phyloP scores from a whole-genome alignment of 2,113 vertebrate genomes.

The Urocolius indicus region DNA sequence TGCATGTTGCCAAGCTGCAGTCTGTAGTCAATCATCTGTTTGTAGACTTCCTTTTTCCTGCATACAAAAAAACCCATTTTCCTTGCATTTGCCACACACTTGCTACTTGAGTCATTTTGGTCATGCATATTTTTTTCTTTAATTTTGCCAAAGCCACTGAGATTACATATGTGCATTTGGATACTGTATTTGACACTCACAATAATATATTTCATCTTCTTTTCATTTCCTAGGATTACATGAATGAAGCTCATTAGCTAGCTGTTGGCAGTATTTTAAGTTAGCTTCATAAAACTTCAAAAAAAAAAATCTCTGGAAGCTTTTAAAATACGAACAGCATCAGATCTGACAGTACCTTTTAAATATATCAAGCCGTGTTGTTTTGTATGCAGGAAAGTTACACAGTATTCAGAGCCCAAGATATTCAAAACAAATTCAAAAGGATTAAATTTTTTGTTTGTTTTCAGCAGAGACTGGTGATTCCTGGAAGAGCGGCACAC shows the following conservation, averaged over 20 bases:
- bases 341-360: conserved; percentile 44
- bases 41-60: background rate
- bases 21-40: conserved; percentile 1
- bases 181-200: background rate
- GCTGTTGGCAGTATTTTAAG: conserved; percentile 34
- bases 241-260: conserved; percentile 42
- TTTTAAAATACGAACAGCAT: conserved; percentile 33
- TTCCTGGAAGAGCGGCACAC: background rate
- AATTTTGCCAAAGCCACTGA: background rate
- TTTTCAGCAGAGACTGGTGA: background rate
- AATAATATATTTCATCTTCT: background rate
- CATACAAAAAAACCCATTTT: background rate
- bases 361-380: background rate
- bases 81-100: background rate
- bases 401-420: background rate
- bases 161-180: background rate
- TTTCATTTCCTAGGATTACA: conserved; percentile 1
- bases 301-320: conserved; percentile 29
- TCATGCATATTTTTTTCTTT: conserved; percentile 1
- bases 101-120: background rate
- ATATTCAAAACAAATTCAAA: conserved; percentile 13
- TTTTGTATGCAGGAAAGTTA: background rate
- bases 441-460: background rate
- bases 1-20: background rate
- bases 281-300: conserved; percentile 11